phyloP scores from a whole-genome alignment of 2,888 invertebrate species.

The Autographa pulchrina region DNA sequence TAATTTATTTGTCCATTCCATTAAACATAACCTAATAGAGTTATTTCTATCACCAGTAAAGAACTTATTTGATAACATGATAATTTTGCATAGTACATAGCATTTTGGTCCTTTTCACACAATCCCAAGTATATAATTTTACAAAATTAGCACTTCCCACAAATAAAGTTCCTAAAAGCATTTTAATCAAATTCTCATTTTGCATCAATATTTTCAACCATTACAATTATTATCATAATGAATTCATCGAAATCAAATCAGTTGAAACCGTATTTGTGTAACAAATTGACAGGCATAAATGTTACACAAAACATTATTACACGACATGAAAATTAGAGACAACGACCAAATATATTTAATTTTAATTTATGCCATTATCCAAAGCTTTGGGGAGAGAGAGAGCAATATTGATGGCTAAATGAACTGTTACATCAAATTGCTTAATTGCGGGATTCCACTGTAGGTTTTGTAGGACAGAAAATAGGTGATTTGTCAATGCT shows the following conservation, averaged over 20 bases:
- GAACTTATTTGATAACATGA: no score
- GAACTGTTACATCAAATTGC: slow-evolving; percentile 33
- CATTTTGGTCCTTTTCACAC: no score
- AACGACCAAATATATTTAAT: slow-evolving; percentile 21
- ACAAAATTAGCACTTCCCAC: no score
- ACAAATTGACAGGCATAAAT: slow-evolving; percentile 1
- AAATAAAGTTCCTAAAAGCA: no score
- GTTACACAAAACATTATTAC: neutral
- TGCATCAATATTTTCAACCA: neutral
- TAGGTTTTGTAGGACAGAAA: neutral
- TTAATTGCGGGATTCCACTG: neutral
- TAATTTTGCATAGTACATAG: no score
- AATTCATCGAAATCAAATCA: neutral
- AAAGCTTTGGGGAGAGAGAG: slow-evolving; percentile 17
- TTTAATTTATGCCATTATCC: slow-evolving; percentile 15
- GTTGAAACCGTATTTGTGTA: neutral
- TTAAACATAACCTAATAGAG: no score
- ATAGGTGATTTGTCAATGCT: neutral
- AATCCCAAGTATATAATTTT: no score
- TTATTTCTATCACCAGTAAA: no score
- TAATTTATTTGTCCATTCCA: no score
- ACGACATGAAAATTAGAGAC: neutral
- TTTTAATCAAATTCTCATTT: neutral
- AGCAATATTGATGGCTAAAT: slow-evolving; percentile 30
- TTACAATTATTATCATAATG: neutral